These are phyloP conservation scores for Halesus radiatus DNA, from an alignment of 1,140 invertebrate species.

Conservation along the genomic window DNA sequence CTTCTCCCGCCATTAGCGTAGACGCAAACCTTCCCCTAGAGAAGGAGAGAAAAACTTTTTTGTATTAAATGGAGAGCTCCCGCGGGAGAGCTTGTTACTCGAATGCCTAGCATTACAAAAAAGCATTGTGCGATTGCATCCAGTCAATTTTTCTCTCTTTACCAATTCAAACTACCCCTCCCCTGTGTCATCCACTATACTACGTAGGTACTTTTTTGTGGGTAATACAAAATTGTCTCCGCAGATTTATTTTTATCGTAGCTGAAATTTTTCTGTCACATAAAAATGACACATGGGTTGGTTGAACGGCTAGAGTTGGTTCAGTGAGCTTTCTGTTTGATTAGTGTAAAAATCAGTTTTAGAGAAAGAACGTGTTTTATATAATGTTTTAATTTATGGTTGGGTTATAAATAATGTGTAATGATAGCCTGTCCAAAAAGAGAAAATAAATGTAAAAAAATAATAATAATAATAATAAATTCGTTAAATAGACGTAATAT, in stretches of 20 bases:
- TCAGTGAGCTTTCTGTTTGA: no score
- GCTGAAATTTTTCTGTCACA: slow-evolving; percentile 5
- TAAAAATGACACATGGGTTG: background rate
- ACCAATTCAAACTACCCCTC: background rate
- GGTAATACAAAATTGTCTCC: slow-evolving; percentile 8
- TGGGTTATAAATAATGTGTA: no score
- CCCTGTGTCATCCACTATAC: background rate
- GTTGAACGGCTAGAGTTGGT: no score
- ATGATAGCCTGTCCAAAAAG: no score
- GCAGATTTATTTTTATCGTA: background rate
- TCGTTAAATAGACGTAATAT: no score
- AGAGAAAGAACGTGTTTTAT: no score
- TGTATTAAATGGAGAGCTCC: background rate
- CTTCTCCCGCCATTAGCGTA: slow-evolving; percentile 19
- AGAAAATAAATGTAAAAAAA: no score
- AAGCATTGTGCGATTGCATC: slow-evolving; percentile 52
- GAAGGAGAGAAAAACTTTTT: slow-evolving; percentile 26
- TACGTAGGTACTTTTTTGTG: background rate
- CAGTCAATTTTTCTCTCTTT: slow-evolving; percentile 44
- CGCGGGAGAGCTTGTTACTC: slow-evolving; percentile 45
- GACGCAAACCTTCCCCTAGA: slow-evolving; percentile 33
- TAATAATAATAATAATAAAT: no score
- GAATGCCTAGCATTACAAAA: slow-evolving; percentile 48
- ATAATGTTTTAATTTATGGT: no score
- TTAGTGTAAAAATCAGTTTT: no score